Percentiles rank a stretch among this genome's conserved stretches.
Conservation (phyloP, 2,113 vertebrate species). For the Cyprinodon tularosa region DNA sequence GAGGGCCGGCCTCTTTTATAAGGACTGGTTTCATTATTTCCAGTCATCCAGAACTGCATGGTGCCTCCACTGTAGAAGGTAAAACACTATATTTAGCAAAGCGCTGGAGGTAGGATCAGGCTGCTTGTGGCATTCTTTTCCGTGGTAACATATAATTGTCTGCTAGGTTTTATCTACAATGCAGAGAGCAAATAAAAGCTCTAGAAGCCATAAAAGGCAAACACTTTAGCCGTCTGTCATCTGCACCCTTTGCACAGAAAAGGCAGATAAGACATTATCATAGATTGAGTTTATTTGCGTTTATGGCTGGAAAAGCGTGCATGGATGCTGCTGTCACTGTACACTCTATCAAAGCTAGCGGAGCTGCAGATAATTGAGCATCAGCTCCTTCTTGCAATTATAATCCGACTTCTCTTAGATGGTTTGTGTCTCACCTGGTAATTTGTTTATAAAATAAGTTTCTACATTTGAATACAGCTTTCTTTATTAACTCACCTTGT, state of each 20-base stretch:
- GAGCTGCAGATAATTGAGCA: not conserved
- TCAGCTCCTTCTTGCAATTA: not conserved
- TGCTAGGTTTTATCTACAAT: constrained; percentile 50
- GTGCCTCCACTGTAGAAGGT: constrained; percentile 19
- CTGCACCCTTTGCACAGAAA: constrained; percentile 30
- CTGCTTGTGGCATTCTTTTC: constrained; percentile 26
- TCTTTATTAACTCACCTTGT: not conserved
- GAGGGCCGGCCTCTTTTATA: constrained; percentile 42
- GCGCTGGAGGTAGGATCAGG: constrained; percentile 32
- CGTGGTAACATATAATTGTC: constrained; percentile 53
- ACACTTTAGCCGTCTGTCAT: constrained; percentile 52
- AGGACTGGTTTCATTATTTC: constrained; percentile 34
- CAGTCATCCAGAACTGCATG: constrained; percentile 9
- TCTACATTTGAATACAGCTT: not conserved
- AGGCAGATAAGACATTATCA: constrained; percentile 38
- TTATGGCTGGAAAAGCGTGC: constrained; percentile 23
- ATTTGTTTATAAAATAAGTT: not conserved
- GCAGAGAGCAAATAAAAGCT: constrained; percentile 35
- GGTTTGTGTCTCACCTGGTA: not conserved
- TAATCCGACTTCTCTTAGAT: not conserved
- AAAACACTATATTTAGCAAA: constrained; percentile 50
- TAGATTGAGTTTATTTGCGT: constrained; percentile 33
- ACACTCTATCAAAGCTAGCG: not conserved
- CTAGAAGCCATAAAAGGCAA: constrained; percentile 32
- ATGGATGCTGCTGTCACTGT: not conserved